phyloP scores from a whole-genome alignment of 1,140 invertebrate species.

The Drosophila novamexicana region DNA sequence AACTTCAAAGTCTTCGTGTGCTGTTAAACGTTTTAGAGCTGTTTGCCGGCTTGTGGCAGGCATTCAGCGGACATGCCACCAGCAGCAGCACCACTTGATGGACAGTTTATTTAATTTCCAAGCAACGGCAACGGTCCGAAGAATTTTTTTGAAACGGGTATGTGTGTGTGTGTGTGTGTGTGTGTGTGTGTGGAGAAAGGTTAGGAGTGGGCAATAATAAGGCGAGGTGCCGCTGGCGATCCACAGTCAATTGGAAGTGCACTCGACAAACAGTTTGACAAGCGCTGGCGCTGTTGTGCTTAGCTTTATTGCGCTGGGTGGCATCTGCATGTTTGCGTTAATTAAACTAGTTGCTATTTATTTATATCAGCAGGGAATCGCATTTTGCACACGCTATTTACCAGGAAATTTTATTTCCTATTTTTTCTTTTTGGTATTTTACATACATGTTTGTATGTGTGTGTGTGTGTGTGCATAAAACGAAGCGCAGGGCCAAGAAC shows the following conservation, averaged over 20 bases:
- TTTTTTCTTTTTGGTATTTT: background rate
- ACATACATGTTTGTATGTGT: constrained; percentile 2
- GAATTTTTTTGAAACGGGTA: constrained; percentile 19
- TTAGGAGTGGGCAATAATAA: background rate
- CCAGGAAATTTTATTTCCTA: constrained; percentile 22
- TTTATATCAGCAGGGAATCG: constrained; percentile 35
- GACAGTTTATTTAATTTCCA: constrained; percentile 70
- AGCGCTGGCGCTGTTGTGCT: background rate
- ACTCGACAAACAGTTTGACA: constrained; percentile 5
- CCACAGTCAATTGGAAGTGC: background rate
- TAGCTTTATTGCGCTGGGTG: constrained; percentile 2
- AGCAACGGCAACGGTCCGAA: constrained; percentile 34
- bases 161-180: background rate
- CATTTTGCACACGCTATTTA: constrained; percentile 47
- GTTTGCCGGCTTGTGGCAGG: constrained; percentile 15
- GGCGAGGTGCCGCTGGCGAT: background rate
- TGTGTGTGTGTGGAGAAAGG: background rate
- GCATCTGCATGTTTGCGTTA: constrained; percentile 9
- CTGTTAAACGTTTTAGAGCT: constrained; percentile 2
- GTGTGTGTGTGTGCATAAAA: constrained; percentile 1
- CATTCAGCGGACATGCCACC: constrained; percentile 10
- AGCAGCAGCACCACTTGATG: constrained; percentile 48
- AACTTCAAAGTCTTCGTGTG: constrained; percentile 5
- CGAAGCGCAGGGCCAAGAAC: constrained; percentile 30
- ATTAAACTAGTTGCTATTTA: constrained; percentile 31